phyloP scores from a whole-genome alignment of 92 coral and sea anemone genomes.

The Palythoa caribaeorum region DNA sequence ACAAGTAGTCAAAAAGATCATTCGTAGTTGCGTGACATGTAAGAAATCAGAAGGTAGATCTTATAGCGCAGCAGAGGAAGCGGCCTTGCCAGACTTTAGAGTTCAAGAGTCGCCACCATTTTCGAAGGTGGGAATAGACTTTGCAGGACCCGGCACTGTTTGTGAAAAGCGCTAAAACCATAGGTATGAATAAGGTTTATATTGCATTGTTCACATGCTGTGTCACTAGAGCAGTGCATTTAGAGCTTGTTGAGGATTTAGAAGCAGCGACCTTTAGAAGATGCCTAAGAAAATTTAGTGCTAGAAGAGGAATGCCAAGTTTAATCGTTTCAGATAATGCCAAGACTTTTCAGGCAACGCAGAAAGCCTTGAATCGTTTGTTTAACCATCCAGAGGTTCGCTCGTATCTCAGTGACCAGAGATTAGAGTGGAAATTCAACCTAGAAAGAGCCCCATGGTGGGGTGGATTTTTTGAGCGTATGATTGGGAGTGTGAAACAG shows the following conservation, averaged over 20 bases:
- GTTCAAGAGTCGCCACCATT: neutral
- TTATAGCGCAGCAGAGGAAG: neutral
- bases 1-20: neutral
- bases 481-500: slow-evolving; percentile 6
- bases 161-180: neutral
- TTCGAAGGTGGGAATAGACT: slow-evolving; percentile 8
- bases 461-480: slow-evolving; percentile 28
- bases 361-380: neutral
- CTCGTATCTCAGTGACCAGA: neutral
- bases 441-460: slow-evolving; percentile 32
- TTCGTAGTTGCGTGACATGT: slow-evolving; percentile 6
- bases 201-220: slow-evolving; percentile 17
- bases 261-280: neutral
- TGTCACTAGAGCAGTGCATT: neutral
- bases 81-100: slow-evolving; percentile 27
- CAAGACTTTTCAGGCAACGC: neutral
- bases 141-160: slow-evolving; percentile 16
- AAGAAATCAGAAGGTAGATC: slow-evolving; percentile 1
- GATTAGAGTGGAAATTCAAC: slow-evolving; percentile 31
- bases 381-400: slow-evolving; percentile 14
- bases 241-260: neutral
- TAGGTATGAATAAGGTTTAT: neutral
- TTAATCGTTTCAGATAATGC: neutral
- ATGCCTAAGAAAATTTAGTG: neutral
- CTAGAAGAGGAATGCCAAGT: slow-evolving; percentile 3